These are phyloP conservation scores for Microctonus brassicae DNA, from an alignment of 2,888 invertebrate species.

Conservation along the genomic window DNA sequence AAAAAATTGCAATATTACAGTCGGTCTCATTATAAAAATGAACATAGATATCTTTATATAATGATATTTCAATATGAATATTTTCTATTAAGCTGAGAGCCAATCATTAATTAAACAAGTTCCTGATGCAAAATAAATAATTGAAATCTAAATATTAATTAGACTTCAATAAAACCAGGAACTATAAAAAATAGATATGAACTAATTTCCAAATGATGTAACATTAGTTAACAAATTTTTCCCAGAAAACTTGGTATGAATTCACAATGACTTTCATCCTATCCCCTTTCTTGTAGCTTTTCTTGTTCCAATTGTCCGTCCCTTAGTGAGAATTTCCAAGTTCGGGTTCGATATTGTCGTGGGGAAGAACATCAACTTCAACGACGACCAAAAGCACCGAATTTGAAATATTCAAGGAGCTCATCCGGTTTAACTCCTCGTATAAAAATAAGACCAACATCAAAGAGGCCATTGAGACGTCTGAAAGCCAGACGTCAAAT, in stretches of 20 bases:
- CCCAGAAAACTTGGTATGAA: neutral
- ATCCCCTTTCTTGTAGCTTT: neutral
- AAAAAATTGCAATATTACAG: no score
- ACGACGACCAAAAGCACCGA: neutral
- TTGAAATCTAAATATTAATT: no score
- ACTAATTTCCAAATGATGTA: no score
- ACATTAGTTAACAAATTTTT: neutral
- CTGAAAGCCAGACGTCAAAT: slow-evolving; percentile 46
- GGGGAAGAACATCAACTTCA: slow-evolving; percentile 20
- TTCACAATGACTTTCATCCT: no score
- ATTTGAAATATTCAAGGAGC: slow-evolving; percentile 36
- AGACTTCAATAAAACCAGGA: no score
- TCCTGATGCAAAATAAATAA: no score
- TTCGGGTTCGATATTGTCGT: slow-evolving; percentile 6
- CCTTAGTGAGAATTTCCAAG: slow-evolving; percentile 9
- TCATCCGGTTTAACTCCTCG: slow-evolving; percentile 47
- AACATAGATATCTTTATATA: no score
- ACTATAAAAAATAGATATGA: no score
- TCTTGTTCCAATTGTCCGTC: neutral
- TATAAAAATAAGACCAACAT: slow-evolving; percentile 54
- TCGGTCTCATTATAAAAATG: no score
- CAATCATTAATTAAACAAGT: no score
- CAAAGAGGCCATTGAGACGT: slow-evolving; percentile 58
- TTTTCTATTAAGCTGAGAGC: no score
- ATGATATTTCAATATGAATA: no score